Percentiles rank a stretch among this genome's conserved stretches.
Evolutionary conservation across 1,140 invertebrate species (phyloP).

Genomic region (Drosophila paulistorum): DNA sequence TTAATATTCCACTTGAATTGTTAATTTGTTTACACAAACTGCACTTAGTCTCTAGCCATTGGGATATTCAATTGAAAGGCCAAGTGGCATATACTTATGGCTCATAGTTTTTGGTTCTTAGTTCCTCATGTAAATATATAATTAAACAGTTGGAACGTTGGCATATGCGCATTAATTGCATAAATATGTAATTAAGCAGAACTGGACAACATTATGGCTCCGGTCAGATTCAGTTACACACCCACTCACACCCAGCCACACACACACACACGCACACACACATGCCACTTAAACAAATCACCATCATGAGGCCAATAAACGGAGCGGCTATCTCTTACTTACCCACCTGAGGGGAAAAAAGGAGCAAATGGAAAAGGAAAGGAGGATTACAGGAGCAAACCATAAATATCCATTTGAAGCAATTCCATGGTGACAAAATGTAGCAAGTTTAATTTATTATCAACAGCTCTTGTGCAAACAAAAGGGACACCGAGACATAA

Average conservation of each 20-base stretch:
- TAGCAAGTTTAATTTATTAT: conserved; percentile 75
- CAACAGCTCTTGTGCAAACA: conserved; percentile 68
- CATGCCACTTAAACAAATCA: conserved; percentile 52
- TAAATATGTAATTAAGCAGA: conserved; percentile 55
- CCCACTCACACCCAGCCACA: background rate
- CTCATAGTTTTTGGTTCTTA: background rate
- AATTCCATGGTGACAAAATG: conserved; percentile 75
- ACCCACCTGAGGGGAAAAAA: conserved; percentile 17
- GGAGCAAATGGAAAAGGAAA: conserved; percentile 2
- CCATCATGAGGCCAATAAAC: conserved; percentile 56
- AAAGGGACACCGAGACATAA: conserved; percentile 12
- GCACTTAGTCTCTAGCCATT: background rate
- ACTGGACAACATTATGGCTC: conserved; percentile 32
- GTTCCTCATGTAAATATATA: conserved; percentile 13
- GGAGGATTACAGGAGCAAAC: conserved; percentile 8
- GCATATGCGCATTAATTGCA: conserved; percentile 53
- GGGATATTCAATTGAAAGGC: conserved; percentile 1
- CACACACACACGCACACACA: background rate
- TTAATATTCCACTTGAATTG: background rate
- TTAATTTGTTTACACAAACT: background rate
- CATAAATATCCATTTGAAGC: conserved; percentile 75
- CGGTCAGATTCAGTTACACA: conserved; percentile 33
- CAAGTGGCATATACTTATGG: background rate
- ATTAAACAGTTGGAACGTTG: conserved; percentile 46
- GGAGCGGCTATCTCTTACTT: conserved; percentile 12